Conservation (phyloP, 1,140 invertebrate species). For the Tribolium castaneum region DNA sequence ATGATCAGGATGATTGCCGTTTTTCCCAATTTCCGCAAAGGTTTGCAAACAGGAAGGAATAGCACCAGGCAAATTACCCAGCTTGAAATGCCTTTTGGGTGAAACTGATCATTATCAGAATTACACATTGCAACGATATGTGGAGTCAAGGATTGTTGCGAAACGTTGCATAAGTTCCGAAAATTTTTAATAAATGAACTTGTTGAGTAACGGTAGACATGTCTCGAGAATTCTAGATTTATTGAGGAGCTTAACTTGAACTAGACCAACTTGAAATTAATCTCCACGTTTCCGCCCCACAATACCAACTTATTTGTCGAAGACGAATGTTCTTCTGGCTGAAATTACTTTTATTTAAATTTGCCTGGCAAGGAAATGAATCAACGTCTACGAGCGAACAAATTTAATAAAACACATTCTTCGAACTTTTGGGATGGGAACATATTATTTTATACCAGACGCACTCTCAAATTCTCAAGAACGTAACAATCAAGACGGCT, state of each 20-base stretch:
- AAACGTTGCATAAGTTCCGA: slow-evolving; percentile 15
- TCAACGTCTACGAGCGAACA: background rate
- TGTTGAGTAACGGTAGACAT: background rate
- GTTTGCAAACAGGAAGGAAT: slow-evolving; percentile 2
- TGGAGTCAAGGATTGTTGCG: slow-evolving; percentile 9
- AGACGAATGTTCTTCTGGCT: background rate
- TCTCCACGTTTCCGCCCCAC: background rate
- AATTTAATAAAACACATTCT: no score
- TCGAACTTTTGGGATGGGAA: background rate
- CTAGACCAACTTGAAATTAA: background rate
- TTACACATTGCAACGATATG: slow-evolving; percentile 3
- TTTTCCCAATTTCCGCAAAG: slow-evolving; percentile 6
- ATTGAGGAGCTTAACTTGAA: background rate
- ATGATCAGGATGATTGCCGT: slow-evolving; percentile 36
- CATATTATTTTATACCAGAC: background rate
- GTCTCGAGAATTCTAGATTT: no score
- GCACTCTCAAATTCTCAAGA: background rate
- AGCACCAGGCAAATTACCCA: slow-evolving; percentile 9
- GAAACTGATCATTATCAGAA: slow-evolving; percentile 19
- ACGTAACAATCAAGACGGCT: background rate
- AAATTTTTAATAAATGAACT: background rate
- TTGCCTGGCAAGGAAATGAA: background rate
- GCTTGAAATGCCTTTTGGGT: background rate
- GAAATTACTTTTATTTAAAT: background rate
- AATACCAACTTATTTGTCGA: background rate